Conservation (phyloP, 2,888 invertebrate species). For the Thyatira batis region DNA sequence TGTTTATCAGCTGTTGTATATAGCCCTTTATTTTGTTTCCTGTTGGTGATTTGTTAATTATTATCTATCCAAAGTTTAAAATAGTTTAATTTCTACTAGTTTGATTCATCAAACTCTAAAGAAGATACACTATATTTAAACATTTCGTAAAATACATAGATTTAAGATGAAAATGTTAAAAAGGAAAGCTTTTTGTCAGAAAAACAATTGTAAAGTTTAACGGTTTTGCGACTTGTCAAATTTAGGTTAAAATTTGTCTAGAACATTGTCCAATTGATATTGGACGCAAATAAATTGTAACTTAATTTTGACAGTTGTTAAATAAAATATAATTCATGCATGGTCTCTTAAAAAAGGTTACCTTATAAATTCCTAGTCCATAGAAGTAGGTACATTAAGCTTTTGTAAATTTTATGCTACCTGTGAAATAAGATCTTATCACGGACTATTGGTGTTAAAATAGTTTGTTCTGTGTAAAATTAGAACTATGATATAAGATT, state of each 20-base stretch:
- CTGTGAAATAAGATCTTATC: not conserved
- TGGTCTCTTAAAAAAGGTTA: slow-evolving; percentile 61
- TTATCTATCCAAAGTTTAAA: not conserved
- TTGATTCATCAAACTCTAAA: not conserved
- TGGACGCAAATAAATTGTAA: slow-evolving; percentile 1
- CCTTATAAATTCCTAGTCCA: slow-evolving; percentile 72
- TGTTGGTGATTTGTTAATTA: not conserved
- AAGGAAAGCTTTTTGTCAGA: no score
- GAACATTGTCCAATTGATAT: not conserved
- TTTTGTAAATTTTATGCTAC: slow-evolving; percentile 62
- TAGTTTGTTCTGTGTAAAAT: slow-evolving; percentile 39
- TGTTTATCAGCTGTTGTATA: slow-evolving; percentile 2
- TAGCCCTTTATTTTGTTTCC: not conserved
- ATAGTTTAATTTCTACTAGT: not conserved
- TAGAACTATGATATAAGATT: slow-evolving; percentile 8
- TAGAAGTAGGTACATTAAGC: slow-evolving; percentile 57
- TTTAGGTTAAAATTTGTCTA: slow-evolving; percentile 15
- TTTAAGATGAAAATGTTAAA: not conserved
- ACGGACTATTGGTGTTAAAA: slow-evolving; percentile 31
- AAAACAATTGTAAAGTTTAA: no score
- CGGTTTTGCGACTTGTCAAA: slow-evolving; percentile 15
- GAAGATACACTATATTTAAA: not conserved
- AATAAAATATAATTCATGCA: slow-evolving; percentile 28
- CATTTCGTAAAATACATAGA: not conserved
- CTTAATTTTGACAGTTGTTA: slow-evolving; percentile 18